These are phyloP conservation scores for Scrobipalpa atriplicella DNA, from an alignment of 2,888 invertebrate species.

Conservation along the genomic window DNA sequence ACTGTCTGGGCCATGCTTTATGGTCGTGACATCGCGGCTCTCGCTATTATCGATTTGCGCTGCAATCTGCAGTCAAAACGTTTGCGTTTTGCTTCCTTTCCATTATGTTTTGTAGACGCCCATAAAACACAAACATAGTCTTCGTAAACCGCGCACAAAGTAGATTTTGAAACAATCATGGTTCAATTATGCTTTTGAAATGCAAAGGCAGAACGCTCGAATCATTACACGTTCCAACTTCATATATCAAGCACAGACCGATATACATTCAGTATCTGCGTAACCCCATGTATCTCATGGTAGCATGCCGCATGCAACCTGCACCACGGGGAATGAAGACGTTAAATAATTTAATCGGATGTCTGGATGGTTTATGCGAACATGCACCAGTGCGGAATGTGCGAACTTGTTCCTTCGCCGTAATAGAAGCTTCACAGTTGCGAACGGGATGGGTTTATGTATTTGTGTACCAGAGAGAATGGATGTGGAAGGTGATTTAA, in stretches of 20 bases:
- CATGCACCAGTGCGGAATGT: slow-evolving; percentile 53
- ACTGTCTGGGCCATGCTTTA: slow-evolving; percentile 60
- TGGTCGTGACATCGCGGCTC: slow-evolving; percentile 37
- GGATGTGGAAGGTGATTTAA: not conserved
- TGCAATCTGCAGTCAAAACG: slow-evolving; percentile 6
- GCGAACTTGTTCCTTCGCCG: slow-evolving; percentile 31
- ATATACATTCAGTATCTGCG: slow-evolving; percentile 18
- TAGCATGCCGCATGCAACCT: slow-evolving; percentile 74
- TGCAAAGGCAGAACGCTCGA: not conserved
- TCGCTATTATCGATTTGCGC: slow-evolving; percentile 25
- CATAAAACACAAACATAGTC: not conserved
- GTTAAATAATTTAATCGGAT: slow-evolving; percentile 81
- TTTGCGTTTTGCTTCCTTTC: slow-evolving; percentile 7
- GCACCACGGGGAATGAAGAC: slow-evolving; percentile 79
- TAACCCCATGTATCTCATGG: slow-evolving; percentile 60
- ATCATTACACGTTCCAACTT: slow-evolving; percentile 13
- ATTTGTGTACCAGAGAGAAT: not conserved
- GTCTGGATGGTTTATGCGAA: slow-evolving; percentile 70
- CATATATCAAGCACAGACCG: slow-evolving; percentile 13
- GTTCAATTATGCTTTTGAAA: slow-evolving; percentile 6
- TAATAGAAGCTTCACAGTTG: slow-evolving; percentile 24
- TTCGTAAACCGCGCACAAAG: not conserved
- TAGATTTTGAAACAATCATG: not conserved
- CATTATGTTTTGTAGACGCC: not conserved
- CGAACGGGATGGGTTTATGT: slow-evolving; percentile 16